A percentile compares a stretch with the other conserved stretches of the same genome.
Evolutionary conservation across 37 sponge, comb jelly and placozoan species (phyloP).

Genomic region (Cladorhizidae sp.): DNA sequence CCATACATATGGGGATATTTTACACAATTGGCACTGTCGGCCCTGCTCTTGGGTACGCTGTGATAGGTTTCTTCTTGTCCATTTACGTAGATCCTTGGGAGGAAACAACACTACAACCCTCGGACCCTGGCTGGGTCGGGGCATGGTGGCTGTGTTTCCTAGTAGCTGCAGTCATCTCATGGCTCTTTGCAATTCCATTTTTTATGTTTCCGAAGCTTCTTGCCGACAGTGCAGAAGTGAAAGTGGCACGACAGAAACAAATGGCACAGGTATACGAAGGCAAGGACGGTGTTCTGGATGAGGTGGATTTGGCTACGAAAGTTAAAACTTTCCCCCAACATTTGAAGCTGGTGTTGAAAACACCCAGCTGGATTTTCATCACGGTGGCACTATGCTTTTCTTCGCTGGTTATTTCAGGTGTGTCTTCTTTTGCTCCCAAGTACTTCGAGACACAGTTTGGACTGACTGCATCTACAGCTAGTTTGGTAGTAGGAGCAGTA

Average conservation of each 20-base stretch:
- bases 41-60: conserved; percentile 70
- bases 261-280: conserved; percentile 51
- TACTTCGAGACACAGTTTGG: conserved; percentile 79
- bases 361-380: conserved; percentile 61
- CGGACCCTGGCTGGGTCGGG: conserved; percentile 82
- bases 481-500: conserved; percentile 48
- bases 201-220: conserved; percentile 71
- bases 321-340: conserved; percentile 54
- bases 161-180: too few species aligned
- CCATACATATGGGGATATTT: conserved; percentile 68
- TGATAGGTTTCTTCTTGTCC: conserved; percentile 64
- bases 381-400: conserved; percentile 40
- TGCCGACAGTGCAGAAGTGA: conserved; percentile 32
- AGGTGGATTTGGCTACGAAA: too few species aligned
- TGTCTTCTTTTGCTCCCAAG: conserved; percentile 77
- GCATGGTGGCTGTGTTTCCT: too few species aligned
- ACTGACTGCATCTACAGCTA: conserved; percentile 47
- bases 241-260: conserved; percentile 41
- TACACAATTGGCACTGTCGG: conserved; percentile 58
- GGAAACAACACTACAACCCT: conserved; percentile 43
- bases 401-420: conserved; percentile 44
- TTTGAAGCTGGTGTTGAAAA: conserved; percentile 29
- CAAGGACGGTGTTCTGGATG: not conserved
- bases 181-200: conserved; percentile 63
- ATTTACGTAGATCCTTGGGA: conserved; percentile 73